Base-by-base conservation (phyloP, 2,888 invertebrate genomes). In the Aspidiotus rigidus region DNA sequence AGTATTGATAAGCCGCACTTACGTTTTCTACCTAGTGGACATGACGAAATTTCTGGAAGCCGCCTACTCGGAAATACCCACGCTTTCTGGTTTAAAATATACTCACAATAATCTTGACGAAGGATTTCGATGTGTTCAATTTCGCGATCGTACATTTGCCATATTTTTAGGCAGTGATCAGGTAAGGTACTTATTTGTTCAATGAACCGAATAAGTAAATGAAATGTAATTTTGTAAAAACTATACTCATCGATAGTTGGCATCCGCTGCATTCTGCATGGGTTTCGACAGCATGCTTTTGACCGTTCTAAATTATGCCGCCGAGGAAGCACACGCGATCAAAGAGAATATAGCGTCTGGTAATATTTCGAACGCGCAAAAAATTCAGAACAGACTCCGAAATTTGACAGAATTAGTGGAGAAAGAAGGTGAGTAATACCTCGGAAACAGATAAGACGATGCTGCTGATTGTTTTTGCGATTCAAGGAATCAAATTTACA, bases 11-110 rank as follows among this genome's bases (percentile, higher is more conserved):
- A 28, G 28, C 28, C 28, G 28, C 28, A 28, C 28, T 56, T n/a
- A 44, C 7, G 13, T 7, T 60, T 42, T 39, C 61, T 73, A 79
- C 79, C 17, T 76, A 90, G 89, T 90, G 62, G 82, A 85, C 74
- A 89, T 89, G 88, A 85, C 84, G 56, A 78, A 82, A 40, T 87
- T 89, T 74, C 81, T 89, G 54, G 79, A 80, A 13, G 80, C 83
- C 28, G 85, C 87, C 0, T 82, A 82, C 0, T 79, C 79, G 7
- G 77, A 80, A 70, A 84, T 93, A 61, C 85, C 89, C 0, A 89
- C 86, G 66, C 87, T 93, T 75, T 83, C 82, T 71, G 93, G 93
- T 5, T 81, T 91, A n/a, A 93, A 93, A 77, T 91, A 87, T 76
- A 91, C 92, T 0, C 86, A 87, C 10, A 83, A 83, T 54, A 84